A percentile compares a stretch with the other conserved stretches of the same genome.
Evolutionary conservation across 2,113 vertebrate species (phyloP).

Genomic region (Tragelaphus imberbis): DNA sequence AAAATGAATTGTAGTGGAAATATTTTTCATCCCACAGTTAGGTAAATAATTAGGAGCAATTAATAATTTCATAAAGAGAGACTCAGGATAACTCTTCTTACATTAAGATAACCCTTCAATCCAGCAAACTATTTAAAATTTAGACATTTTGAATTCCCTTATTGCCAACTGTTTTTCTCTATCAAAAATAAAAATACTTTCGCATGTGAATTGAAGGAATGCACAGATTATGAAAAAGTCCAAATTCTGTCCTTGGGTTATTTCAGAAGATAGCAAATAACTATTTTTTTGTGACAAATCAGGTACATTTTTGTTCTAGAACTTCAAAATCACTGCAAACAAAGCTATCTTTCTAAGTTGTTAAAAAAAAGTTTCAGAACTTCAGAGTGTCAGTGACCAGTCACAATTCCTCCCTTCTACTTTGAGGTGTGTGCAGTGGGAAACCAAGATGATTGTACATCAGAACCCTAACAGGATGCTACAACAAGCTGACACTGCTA

Average conservation of each 20-base stretch:
- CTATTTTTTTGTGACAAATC: not conserved
- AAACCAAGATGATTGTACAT: not conserved
- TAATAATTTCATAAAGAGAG: not conserved
- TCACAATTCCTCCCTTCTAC: not conserved
- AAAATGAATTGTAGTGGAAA: not conserved
- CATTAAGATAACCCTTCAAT: not conserved
- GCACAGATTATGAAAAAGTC: not conserved
- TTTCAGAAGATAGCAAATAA: not conserved
- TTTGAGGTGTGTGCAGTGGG: not conserved
- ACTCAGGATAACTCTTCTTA: not conserved
- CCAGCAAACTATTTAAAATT: slow-evolving; percentile 30
- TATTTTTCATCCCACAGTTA: not conserved
- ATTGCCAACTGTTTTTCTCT: not conserved
- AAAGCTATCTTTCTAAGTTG: not conserved
- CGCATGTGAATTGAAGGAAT: not conserved
- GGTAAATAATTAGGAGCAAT: not conserved
- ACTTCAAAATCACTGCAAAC: not conserved
- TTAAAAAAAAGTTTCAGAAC: not conserved
- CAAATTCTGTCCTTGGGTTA: not conserved
- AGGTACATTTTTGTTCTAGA: not conserved
- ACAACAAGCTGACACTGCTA: not conserved
- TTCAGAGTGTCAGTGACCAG: not conserved
- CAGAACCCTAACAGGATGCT: not conserved
- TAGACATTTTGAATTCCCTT: not conserved
- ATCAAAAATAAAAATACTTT: not conserved